phyloP scores from a whole-genome alignment of 2,797 vertebrate species.

The Cygnus olor region DNA sequence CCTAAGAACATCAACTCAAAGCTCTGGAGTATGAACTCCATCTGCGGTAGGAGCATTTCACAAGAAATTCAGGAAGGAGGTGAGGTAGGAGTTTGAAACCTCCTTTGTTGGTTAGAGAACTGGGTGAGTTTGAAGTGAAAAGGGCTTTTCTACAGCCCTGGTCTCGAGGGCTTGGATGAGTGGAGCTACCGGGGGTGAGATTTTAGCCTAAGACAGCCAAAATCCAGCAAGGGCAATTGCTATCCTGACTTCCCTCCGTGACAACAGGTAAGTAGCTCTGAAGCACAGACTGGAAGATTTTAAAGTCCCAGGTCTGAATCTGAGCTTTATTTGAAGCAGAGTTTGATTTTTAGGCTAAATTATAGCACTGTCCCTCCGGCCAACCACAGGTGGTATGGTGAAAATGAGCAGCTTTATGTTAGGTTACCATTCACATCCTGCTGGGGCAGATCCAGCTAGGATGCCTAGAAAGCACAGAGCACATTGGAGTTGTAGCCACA shows the following conservation, averaged over 20 bases:
- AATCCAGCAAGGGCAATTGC: not conserved
- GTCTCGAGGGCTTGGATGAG: not conserved
- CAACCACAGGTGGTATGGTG: not conserved
- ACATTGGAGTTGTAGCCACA: constrained; percentile 19
- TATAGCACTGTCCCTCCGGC: not conserved
- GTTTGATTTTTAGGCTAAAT: not conserved
- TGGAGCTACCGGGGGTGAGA: not conserved
- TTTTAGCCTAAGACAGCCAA: not conserved
- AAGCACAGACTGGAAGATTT: not conserved
- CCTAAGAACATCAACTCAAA: not conserved
- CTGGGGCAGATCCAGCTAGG: not conserved
- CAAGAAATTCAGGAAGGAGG: not conserved
- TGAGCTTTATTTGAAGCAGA: not conserved
- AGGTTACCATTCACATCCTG: not conserved
- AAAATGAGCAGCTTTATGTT: not conserved
- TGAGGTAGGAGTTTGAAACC: not conserved
- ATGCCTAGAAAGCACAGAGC: constrained; percentile 24
- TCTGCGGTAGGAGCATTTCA: not conserved
- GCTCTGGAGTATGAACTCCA: not conserved
- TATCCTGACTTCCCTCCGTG: not conserved
- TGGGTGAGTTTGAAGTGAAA: not conserved
- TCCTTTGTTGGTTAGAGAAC: not conserved
- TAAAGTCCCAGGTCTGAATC: not conserved
- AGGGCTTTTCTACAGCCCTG: not conserved
- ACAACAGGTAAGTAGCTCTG: not conserved